Percentiles rank a stretch among this genome's conserved stretches.
phyloP scores from a whole-genome alignment of 2,797 vertebrate genomes.

The Ammospiza maritima region DNA sequence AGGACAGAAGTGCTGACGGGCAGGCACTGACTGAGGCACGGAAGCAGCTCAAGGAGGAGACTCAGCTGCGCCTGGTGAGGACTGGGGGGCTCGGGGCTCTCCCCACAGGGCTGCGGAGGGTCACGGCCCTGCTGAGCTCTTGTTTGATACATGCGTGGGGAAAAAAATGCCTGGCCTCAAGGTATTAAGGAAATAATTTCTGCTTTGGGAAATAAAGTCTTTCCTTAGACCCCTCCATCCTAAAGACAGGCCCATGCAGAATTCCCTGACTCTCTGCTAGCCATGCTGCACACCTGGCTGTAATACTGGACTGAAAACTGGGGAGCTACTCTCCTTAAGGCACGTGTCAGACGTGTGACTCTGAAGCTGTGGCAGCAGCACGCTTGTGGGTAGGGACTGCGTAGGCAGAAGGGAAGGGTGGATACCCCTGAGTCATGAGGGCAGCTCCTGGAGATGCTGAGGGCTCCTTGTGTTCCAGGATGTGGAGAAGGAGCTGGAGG shows the following conservation, averaged over 20 bases:
- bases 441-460: not conserved
- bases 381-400: fast-evolving
- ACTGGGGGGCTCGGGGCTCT: not conserved
- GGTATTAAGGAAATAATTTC: not conserved
- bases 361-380: fast-evolving
- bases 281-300: not conserved
- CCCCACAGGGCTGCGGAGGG: not conserved
- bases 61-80: constrained; percentile 90
- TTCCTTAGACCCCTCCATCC: not conserved
- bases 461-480: constrained; percentile 78
- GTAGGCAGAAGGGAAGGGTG: not conserved
- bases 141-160: fast-evolving
- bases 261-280: not conserved
- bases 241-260: not conserved
- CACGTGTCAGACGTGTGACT: not conserved
- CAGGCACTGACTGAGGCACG: constrained; percentile 89
- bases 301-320: too few relatives aligned
- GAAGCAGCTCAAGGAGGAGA: constrained; percentile 98
- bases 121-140: not conserved
- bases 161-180: not conserved
- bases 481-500: constrained; percentile 95
- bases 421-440: fast-evolving
- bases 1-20: constrained; percentile 87
- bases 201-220: not conserved
- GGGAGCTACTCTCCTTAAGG: not conserved